Percentiles rank a stretch among this genome's conserved stretches.
Conservation (phyloP, 2,888 invertebrate species). For the Sarcophaga subvicina region DNA sequence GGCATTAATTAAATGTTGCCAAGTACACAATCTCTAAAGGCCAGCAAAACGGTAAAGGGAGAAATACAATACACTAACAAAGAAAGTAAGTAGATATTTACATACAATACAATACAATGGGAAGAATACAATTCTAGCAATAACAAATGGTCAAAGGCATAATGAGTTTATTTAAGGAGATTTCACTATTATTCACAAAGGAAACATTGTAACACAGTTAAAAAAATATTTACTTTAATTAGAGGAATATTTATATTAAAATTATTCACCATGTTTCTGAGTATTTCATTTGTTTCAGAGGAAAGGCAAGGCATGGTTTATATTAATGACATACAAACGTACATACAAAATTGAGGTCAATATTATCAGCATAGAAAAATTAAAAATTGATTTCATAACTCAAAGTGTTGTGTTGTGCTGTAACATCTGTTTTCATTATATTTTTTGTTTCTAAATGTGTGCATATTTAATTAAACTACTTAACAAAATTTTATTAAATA, state of each 20-base stretch:
- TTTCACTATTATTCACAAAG: slow-evolving; percentile 19
- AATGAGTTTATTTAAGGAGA: slow-evolving; percentile 26
- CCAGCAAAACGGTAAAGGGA: not conserved
- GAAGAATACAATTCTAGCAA: not conserved
- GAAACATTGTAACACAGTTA: not conserved
- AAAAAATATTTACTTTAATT: slow-evolving; percentile 28
- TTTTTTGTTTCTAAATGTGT: too few relatives aligned
- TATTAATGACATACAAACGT: too few relatives aligned
- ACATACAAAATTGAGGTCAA: too few relatives aligned
- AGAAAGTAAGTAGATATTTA: not conserved
- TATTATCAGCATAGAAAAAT: too few relatives aligned
- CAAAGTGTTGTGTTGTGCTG: too few relatives aligned
- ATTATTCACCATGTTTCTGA: too few relatives aligned
- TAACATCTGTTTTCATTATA: too few relatives aligned
- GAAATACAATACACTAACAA: not conserved
- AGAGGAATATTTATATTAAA: slow-evolving; percentile 10
- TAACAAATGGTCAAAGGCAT: slow-evolving; percentile 13
- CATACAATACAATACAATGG: not conserved
- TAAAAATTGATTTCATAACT: too few relatives aligned
- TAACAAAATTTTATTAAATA: too few relatives aligned
- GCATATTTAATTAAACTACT: too few relatives aligned
- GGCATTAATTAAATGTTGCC: slow-evolving; percentile 51
- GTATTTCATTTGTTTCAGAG: too few relatives aligned
- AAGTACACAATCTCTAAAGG: not conserved
- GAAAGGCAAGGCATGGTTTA: too few relatives aligned